phyloP scores from a whole-genome alignment of 2,888 invertebrate species.

The Ommatoiulus sabulosus region DNA sequence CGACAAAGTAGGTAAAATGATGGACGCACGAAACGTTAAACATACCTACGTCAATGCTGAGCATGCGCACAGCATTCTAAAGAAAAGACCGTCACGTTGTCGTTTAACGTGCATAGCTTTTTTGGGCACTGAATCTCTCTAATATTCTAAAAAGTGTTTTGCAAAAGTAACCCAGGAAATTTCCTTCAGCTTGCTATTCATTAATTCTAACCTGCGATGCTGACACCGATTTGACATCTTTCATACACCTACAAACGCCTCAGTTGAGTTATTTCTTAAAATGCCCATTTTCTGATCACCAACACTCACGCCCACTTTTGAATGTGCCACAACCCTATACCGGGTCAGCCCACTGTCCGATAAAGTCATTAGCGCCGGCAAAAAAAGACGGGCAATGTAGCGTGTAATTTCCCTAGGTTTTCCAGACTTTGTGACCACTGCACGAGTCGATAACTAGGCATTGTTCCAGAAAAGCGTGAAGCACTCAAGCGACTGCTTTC shows the following conservation, averaged over 20 bases:
- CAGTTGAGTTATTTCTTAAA: no score
- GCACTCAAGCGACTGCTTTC: neutral
- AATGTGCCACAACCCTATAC: neutral
- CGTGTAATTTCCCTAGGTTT: neutral
- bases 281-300: no score
- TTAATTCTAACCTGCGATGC: neutral
- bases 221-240: no score
- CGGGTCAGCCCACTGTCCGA: neutral
- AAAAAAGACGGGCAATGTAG: neutral
- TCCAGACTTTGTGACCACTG: constrained; percentile 13
- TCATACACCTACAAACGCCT: no score
- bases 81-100: no score
- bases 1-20: no score
- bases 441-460: neutral
- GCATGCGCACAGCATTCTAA: no score
- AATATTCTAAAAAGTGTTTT: neutral
- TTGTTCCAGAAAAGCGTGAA: neutral
- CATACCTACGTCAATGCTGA: no score
- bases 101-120: no score
- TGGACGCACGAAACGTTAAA: no score
- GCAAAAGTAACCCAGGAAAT: neutral
- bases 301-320: neutral
- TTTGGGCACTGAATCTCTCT: no score
- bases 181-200: neutral
- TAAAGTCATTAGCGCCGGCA: neutral